Evolutionary conservation across 2,113 vertebrate genomes (phyloP).

Genomic region (Psophia crepitans): DNA sequence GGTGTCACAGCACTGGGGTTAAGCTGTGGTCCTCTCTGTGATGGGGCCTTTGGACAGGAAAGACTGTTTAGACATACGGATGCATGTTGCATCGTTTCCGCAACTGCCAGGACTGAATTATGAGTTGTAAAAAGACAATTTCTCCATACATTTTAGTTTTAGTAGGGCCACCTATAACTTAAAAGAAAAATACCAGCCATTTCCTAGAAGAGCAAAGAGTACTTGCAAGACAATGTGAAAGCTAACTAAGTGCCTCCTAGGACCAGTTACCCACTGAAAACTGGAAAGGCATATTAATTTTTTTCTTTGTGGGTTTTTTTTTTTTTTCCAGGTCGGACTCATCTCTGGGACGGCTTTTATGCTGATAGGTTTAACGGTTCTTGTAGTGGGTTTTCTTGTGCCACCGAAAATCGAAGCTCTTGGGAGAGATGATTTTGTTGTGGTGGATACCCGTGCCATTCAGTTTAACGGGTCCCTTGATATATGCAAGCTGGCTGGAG

Average conservation of each 20-base stretch:
- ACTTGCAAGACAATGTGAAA: neutral
- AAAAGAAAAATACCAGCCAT: neutral
- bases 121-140: neutral
- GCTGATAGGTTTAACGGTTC: conserved; percentile 85
- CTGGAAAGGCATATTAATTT: neutral
- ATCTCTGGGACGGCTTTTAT: conserved; percentile 86
- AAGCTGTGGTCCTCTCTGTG: neutral
- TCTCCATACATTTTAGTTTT: neutral
- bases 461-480: conserved; percentile 91
- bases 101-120: neutral
- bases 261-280: neutral
- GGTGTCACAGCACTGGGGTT: neutral
- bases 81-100: neutral
- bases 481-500: conserved; percentile 90
- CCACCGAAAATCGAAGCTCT: conserved; percentile 91
- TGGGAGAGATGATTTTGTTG: conserved; percentile 90
- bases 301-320: neutral
- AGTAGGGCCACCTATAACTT: neutral
- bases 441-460: conserved; percentile 83
- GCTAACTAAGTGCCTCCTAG: neutral
- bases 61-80: neutral
- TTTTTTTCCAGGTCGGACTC: conserved; percentile 87
- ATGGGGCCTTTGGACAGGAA: neutral
- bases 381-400: conserved; percentile 90
- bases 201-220: neutral